Percentiles rank a stretch among this genome's conserved stretches.
Conservation (phyloP, 2,888 invertebrate species). For the Agriopis aurantiaria region DNA sequence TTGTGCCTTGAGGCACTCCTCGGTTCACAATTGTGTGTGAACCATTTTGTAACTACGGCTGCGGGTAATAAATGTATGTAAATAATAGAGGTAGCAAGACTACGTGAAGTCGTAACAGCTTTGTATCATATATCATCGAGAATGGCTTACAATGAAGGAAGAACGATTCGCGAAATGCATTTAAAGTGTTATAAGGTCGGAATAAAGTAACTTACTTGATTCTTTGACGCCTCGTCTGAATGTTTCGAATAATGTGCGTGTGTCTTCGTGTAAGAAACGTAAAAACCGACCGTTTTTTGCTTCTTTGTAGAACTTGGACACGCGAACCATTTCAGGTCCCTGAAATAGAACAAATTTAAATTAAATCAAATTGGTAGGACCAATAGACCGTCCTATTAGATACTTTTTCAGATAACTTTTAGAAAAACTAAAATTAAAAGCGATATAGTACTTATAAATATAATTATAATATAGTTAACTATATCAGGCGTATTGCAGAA, state of each 20-base stretch:
- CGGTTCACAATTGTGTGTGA: slow-evolving; percentile 55
- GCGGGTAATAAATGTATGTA: slow-evolving; percentile 51
- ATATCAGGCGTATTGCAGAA: too few species aligned
- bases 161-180: slow-evolving; percentile 24
- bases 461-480: too few species aligned
- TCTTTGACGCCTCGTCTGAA: slow-evolving; percentile 97
- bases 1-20: slow-evolving; percentile 68
- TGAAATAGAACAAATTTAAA: slow-evolving; percentile 64
- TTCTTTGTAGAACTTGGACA: slow-evolving; percentile 96
- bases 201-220: slow-evolving; percentile 90
- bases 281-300: slow-evolving; percentile 95
- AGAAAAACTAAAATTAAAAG: too few species aligned
- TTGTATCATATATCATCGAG: slow-evolving; percentile 42
- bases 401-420: too few species aligned
- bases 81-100: slow-evolving; percentile 46
- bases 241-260: slow-evolving; percentile 95
- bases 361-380: background rate
- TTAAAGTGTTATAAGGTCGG: background rate
- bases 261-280: slow-evolving; percentile 94
- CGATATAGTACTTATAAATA: too few species aligned
- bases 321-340: slow-evolving; percentile 95
- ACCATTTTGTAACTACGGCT: slow-evolving; percentile 51
- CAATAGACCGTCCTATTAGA: too few species aligned
- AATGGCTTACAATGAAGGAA: slow-evolving; percentile 36
- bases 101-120: slow-evolving; percentile 47